A percentile compares a stretch with the other conserved stretches of the same genome.
phyloP scores from a whole-genome alignment of 1,140 invertebrate species.

The Magallana angulata region DNA sequence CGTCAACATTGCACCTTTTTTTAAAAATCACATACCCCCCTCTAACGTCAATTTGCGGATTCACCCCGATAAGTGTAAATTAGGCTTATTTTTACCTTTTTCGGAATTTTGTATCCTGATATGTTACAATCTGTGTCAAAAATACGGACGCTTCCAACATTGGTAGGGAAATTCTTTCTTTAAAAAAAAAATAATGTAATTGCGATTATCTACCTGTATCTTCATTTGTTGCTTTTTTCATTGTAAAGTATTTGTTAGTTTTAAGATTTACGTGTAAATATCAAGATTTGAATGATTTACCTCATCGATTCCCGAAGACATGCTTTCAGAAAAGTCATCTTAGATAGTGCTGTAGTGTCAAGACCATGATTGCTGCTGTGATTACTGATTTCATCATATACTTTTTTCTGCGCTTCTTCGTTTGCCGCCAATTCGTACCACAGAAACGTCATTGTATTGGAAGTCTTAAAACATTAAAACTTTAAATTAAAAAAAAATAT shows the following conservation, averaged over 20 bases:
- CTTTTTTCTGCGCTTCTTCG: constrained; percentile 45
- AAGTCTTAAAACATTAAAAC: constrained; percentile 28
- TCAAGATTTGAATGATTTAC: background rate
- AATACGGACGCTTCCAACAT: constrained; percentile 17
- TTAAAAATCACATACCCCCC: too few relatives aligned
- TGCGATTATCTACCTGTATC: background rate
- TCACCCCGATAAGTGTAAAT: too few relatives aligned
- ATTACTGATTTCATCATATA: constrained; percentile 45
- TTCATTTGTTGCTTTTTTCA: too few relatives aligned
- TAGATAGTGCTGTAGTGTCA: constrained; percentile 13
- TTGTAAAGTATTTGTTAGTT: too few relatives aligned
- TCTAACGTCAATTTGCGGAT: too few relatives aligned
- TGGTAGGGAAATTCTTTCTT: constrained; percentile 32
- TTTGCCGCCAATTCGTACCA: constrained; percentile 36
- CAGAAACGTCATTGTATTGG: constrained; percentile 43
- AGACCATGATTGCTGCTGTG: constrained; percentile 2
- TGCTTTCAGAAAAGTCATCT: constrained; percentile 46
- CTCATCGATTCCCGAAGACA: constrained; percentile 51
- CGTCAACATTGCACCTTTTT: too few relatives aligned
- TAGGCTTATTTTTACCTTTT: background rate
- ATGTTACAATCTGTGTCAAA: background rate
- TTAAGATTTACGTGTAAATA: background rate
- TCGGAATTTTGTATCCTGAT: constrained; percentile 32
- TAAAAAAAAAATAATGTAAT: background rate
- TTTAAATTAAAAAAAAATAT: too few relatives aligned